Base-by-base conservation (phyloP, 1,140 invertebrate genomes). In the Rhagoletis zephyria region DNA sequence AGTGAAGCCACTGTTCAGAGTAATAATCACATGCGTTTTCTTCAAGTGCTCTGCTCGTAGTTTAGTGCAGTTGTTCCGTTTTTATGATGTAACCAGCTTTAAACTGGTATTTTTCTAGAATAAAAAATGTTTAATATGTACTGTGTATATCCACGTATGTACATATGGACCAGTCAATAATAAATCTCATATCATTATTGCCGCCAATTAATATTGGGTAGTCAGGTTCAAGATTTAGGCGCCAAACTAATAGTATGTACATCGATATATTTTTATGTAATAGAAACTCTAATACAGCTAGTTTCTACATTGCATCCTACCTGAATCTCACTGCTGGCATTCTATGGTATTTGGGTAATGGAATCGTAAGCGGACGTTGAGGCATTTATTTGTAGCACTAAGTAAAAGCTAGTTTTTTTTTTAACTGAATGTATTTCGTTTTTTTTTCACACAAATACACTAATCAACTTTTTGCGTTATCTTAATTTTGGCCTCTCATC, bases 261-360 rank as follows among this genome's bases (percentile, higher is more conserved):
- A 30, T 30, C 30, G 51, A 56, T 56, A 56, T 56, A 7, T 56
- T 56, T 30, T 30, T 30, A 30, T 30, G 30, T 30, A 30, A 30
- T 30, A 30, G 30, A 30, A 30, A 30, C 30, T 30, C 30, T 30
- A 30, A 30, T 30, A 30, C 30, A 30, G 10, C 5, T 67, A 3
- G 40, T 7, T 67, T 42, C 12, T 10, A 0, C 1, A 4, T 67
- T 10, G 19, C 64, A 40, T 67, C 67, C 42, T 81, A 81, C 74
- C 74, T 81, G 74, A 81, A 81, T 56, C 48, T 81, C 74, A 81
- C 74, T 30, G 48, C 51, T 19, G 74, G 74, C 74, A 81, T 81
- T 81, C 74, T 81, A 6, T 59, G 16, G 9, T 81, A 81, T 56
- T 81, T 81, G 51, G 74, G 45, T n/a, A 81, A 16, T 56, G 74